Evolutionary conservation across 2,888 invertebrate species (phyloP), one percentile per base, ranked within the genome.

Genomic region (Catocala nupta): DNA sequence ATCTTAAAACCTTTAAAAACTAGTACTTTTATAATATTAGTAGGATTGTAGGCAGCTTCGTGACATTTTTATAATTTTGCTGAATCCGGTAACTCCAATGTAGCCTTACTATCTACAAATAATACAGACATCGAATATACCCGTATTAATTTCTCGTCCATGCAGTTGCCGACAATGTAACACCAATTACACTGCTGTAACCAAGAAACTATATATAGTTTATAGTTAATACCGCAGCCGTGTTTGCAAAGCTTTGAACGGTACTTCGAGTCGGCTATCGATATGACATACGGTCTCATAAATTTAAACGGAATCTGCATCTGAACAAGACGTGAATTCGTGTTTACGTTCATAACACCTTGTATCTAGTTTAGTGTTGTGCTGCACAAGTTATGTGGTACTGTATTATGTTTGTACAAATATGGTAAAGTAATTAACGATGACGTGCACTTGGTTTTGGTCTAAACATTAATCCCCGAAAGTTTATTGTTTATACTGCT

Each of bases 261-360:
- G 54, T 65, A 69, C 54, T 59, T 47, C 49, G 45, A 45, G 47
- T 53, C 56, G 56, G 51, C 65, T 77, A 73, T 77, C 73, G 58
- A 66, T 68, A 66, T 78, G 76, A 78, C 69, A 51, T 65, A 78
- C 59, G 69, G 55, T 60, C 65, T 62, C 69, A 78, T 75, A 75
- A 73, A 77, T 75, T 68, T 64, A 49, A 44, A 55, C 58, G 34
- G 54, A 65, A 58, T 49, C 63, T 65, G 64, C 65, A 72, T 59
- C 64, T 51, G 56, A 61, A 69, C 77, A 68, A 70, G 75, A 75
- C 42, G 55, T 63, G 59, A 58, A 50, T 56, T 63, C 12, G 44
- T 61, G 60, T 73, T 68, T 67, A 56, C 62, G 54, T 64, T 56
- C 65, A 56, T 70, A 73, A 76, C 76, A 69, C 39, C 56, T 33